Conservation (phyloP, 2,113 vertebrate genomes). For the Cinclus mexicanus region DNA sequence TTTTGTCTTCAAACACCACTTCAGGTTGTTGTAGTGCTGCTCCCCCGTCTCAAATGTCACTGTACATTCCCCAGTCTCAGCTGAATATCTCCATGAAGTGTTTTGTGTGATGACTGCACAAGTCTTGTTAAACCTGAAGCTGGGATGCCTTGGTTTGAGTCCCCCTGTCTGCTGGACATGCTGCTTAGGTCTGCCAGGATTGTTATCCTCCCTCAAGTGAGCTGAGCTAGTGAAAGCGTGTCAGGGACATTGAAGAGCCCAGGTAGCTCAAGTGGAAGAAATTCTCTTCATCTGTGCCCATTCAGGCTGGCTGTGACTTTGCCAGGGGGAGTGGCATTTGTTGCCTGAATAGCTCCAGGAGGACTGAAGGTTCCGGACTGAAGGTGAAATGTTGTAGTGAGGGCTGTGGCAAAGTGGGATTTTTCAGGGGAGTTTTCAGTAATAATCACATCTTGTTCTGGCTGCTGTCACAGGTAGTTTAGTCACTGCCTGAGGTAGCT, state of each 20-base stretch:
- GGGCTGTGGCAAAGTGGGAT: too few relatives aligned
- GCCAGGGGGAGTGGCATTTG: not conserved
- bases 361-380: not conserved
- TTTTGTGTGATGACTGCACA: not conserved
- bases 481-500: not conserved
- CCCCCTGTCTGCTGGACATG: not conserved
- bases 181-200: not conserved
- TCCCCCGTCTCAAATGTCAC: not conserved
- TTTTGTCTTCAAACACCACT: not conserved
- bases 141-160: not conserved
- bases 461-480: too few relatives aligned
- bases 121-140: not conserved
- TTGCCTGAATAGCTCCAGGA: not conserved
- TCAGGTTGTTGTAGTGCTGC: not conserved
- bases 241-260: not conserved
- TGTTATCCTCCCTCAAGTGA: fast-evolving
- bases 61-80: not conserved
- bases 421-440: too few relatives aligned
- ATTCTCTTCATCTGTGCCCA: not conserved
- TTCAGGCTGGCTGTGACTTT: not conserved
- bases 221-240: not conserved
- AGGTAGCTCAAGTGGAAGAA: not conserved
- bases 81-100: not conserved
- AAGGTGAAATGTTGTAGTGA: not conserved
- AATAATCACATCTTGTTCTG: not conserved